Base-by-base conservation (phyloP, 2,113 vertebrate species). In the Ictalurus punctatus region DNA sequence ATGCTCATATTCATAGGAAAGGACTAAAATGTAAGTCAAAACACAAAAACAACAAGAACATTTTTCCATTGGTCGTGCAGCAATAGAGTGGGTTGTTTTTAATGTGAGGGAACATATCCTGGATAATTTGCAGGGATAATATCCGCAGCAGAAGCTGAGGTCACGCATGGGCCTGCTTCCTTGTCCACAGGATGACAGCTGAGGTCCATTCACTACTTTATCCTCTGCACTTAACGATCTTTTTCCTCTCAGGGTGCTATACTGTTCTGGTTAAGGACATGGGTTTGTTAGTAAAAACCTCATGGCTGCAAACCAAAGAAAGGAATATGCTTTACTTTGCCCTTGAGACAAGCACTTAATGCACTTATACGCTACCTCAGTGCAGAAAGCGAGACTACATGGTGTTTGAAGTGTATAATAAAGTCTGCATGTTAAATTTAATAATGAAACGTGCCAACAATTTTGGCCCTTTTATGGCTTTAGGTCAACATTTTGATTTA, bases 61-160 rank as follows among this genome's bases (percentile, higher is more conserved):
- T 92, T 93, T 94, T 95, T 94, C 94, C 94, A 90, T 90, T 90
- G 92, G 93, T 92, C 40, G 89, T 93, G 94, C 94, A 94, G 92
- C 67, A 92, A 91, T 79, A 83, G 91, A 92, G 52, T 92, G 84
- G 90, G 94, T 89, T 87, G 88, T 91, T 93, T 89, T 88, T 93
- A 93, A 91, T 89, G 83, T 87, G 85, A 81, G 91, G 93, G 90
- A 93, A 93, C 92, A 92, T 88, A 93, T 93, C 90, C 92, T 90
- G 92, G 91, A 91, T 95, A 94, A 95, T 94, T 86, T 94, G 93
- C 87, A 44, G 52, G 91, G 90, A 92, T 94, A 87, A 93, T 95
- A 95, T 95, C 92, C 91, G 80, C 90, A 88, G 91, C 80, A 88
- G 92, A 92, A 93, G 92, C 91, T 95, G 94, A 95, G 94, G 93